Conservation (phyloP, 2,113 vertebrate species). For the Elachura formosa region DNA sequence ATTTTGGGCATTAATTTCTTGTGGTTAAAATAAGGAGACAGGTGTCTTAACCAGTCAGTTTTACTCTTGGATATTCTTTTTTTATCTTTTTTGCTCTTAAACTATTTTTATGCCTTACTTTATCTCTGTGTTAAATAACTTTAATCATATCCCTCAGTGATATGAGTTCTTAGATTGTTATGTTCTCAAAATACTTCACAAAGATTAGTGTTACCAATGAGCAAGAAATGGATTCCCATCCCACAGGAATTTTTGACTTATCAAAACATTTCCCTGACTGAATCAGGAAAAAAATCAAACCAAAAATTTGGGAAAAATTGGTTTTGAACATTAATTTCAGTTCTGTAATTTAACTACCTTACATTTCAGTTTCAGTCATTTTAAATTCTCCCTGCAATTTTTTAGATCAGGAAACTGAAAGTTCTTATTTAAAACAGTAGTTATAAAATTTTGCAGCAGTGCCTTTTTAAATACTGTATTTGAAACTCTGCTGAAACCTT, state of each 20-base stretch:
- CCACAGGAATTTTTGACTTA: conserved; percentile 4
- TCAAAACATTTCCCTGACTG: conserved; percentile 23
- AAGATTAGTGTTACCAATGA: neutral
- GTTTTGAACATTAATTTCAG: neutral
- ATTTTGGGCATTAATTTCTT: neutral
- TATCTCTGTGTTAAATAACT: neutral
- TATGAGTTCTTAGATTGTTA: neutral
- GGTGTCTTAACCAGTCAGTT: neutral
- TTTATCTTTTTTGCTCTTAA: neutral
- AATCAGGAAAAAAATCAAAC: conserved; percentile 18
- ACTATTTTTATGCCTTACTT: neutral
- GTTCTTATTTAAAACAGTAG: neutral
- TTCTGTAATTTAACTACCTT: neutral
- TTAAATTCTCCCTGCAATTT: neutral
- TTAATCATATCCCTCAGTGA: neutral
- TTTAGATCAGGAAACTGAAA: neutral
- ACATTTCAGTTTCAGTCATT: neutral
- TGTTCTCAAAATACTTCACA: neutral
- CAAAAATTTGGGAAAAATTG: neutral
- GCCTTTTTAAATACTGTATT: neutral
- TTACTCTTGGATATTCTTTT: neutral
- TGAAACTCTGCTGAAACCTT: neutral
- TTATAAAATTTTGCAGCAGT: neutral
- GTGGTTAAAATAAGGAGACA: neutral
- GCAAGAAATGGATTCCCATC: conserved; percentile 27